Percentiles rank a stretch among this genome's conserved stretches.
Conservation (phyloP, 2,797 vertebrate species). For the Orientallactaga sibirica region DNA sequence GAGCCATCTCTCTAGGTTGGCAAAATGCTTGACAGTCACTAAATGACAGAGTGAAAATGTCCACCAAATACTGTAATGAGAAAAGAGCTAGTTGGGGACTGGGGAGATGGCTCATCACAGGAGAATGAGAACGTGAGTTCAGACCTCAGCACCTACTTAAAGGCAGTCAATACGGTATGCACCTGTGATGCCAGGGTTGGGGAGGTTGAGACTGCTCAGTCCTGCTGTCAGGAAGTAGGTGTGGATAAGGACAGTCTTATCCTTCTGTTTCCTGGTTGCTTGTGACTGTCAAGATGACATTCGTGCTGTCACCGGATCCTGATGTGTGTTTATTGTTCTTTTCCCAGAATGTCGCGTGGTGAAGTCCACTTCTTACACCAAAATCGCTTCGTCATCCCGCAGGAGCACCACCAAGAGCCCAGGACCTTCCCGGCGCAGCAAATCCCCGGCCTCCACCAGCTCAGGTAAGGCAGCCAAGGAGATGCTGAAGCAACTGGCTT, state of each 20-base stretch:
- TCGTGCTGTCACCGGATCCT: background rate
- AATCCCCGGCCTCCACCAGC: constrained; percentile 95
- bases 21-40: background rate
- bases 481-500: background rate
- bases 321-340: constrained; percentile 38
- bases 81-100: too few species aligned
- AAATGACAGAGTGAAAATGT: background rate
- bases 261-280: background rate
- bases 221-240: background rate
- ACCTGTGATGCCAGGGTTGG: too few species aligned
- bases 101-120: too few species aligned
- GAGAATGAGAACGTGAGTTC: too few species aligned
- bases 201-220: too few species aligned
- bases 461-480: constrained; percentile 90
- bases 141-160: too few species aligned
- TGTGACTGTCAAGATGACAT: background rate
- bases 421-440: constrained; percentile 95
- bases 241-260: fast-evolving
- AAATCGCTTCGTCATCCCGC: constrained; percentile 93
- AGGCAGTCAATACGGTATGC: too few species aligned
- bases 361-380: constrained; percentile 97
- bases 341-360: constrained; percentile 96
- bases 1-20: too few species aligned
- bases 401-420: constrained; percentile 93
- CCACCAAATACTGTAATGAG: background rate